Evolutionary conservation across 2,888 invertebrate species (phyloP).

Genomic region (Glyphotaelius pellucidus): DNA sequence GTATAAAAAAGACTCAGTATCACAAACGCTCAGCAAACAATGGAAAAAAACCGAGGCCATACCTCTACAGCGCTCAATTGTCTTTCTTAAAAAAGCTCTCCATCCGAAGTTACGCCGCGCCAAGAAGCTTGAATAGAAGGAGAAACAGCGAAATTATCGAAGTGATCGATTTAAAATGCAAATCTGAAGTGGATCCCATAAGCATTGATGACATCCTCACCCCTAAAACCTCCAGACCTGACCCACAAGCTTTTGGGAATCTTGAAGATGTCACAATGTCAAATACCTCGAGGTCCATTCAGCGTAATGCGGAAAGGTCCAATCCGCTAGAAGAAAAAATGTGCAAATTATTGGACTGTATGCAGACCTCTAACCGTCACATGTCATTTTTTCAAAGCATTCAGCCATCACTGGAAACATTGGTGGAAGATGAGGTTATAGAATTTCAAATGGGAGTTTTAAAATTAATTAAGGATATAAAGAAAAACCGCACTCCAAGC

Average conservation of each 20-base stretch:
- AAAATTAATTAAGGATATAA: not conserved
- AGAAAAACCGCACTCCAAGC: not conserved
- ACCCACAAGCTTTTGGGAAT: not conserved
- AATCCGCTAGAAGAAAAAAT: not conserved
- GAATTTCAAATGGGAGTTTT: slow-evolving; percentile 2
- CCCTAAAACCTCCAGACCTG: not conserved
- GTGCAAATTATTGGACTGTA: not conserved
- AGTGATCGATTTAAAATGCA: not conserved
- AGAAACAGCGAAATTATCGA: not conserved
- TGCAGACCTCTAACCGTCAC: not conserved
- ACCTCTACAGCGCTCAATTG: not conserved
- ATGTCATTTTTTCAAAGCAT: not conserved
- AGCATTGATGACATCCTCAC: not conserved
- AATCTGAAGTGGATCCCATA: not conserved
- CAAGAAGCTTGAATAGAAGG: not conserved
- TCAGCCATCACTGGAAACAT: not conserved
- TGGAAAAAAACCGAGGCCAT: not conserved
- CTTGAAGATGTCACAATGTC: not conserved
- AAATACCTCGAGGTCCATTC: not conserved
- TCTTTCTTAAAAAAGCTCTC: not conserved
- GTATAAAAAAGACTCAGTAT: not conserved
- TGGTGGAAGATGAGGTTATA: not conserved
- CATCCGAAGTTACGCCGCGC: not conserved
- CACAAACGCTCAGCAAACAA: not conserved
- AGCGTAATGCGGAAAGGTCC: not conserved